phyloP scores from a whole-genome alignment of 1,140 invertebrate genomes.

The Paramacrobiotus metropolitanus region DNA sequence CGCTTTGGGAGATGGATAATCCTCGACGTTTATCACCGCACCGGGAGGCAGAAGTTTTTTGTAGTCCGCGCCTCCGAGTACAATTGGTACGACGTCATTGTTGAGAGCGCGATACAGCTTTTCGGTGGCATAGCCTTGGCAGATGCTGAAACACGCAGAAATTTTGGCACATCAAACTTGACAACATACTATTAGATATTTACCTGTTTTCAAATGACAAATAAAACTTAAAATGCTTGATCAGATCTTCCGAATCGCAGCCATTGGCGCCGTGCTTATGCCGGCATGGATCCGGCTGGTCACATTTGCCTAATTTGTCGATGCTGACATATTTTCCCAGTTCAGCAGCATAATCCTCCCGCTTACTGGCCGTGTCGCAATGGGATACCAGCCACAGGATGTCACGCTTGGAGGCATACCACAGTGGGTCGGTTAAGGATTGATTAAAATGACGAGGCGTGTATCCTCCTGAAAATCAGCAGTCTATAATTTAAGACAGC shows the following conservation, averaged over 20 bases:
- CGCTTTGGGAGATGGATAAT: background rate
- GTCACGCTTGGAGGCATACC: background rate
- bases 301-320: background rate
- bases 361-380: background rate
- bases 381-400: background rate
- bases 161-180: background rate
- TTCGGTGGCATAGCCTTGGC: background rate
- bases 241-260: background rate
- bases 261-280: background rate
- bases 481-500: too few species aligned
- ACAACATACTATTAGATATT: background rate
- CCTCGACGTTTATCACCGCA: background rate
- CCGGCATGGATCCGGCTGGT: background rate
- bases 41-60: background rate
- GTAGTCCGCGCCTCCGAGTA: background rate
- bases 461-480: too few species aligned
- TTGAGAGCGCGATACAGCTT: background rate
- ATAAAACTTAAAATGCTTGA: background rate
- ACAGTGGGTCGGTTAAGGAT: background rate
- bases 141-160: background rate
- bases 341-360: background rate
- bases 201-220: background rate
- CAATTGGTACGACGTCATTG: background rate
- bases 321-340: background rate
- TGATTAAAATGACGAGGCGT: background rate